Evolutionary conservation across 2,113 vertebrate species (phyloP), one percentile per base, ranked within the genome.

Genomic region (Tamias sibiricus): DNA sequence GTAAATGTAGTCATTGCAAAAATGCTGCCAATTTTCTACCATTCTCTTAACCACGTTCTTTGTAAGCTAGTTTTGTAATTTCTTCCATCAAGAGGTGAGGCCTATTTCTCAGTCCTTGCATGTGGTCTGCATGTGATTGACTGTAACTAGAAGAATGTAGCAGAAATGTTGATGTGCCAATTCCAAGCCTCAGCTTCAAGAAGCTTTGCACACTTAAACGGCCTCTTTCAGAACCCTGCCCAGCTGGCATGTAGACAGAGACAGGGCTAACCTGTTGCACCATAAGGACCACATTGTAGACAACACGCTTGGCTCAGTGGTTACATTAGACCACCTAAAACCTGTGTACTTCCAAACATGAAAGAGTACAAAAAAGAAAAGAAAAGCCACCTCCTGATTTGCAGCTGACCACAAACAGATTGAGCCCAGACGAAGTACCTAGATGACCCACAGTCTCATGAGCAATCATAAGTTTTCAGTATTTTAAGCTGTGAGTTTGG

Each of bases 221-320:
- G 42, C 79, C 28, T 84, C 52, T 69, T 64, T 79, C 71, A 80
- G 49, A 94, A 44, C 28, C 12, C 77, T 92, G 69, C 24, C 22
- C 44, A 32, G 26, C 11, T 20, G 3, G 8, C 44, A 8, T 28
- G 0, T 82, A 47, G 86, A 52, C n/a, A 74, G n/a, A 69, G 11
- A 9, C 44, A 30, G 19, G 5, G 4, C 40, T 75, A 90, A 68
- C 2, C 52, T 84, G 7, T 14, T 49, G 35, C 24, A 84, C 22
- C 26, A 47, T 14, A 82, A 54, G 12, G 8, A 71, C 3, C 1
- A 26, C 37, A 11, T 17, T 16, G 14, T 80, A 42, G 13, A 64
- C 9, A 79, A 30, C 3, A 10, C 20, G 4, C 5, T 35, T 30
- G 6, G 24, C 42, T n/a, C 4, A 9, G 19, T 6, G 16, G 1